Conservation (phyloP, 2,113 vertebrate species). For the Sardina pilchardus region DNA sequence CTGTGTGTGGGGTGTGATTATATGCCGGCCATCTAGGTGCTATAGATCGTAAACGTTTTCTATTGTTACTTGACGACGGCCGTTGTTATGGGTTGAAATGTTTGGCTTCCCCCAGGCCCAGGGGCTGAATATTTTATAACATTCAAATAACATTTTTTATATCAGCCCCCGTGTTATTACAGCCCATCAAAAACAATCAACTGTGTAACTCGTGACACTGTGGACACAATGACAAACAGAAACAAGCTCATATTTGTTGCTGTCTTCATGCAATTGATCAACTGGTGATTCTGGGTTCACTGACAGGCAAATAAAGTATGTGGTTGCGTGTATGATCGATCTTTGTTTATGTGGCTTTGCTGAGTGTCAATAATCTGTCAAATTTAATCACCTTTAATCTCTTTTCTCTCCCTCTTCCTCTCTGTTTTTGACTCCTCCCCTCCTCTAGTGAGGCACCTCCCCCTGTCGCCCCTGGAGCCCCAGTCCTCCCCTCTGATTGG, state of each 20-base stretch:
- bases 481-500: conserved; percentile 78
- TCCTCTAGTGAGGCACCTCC: conserved; percentile 89
- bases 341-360: neutral
- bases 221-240: neutral
- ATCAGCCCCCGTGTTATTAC: neutral
- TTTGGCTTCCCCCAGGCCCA: neutral
- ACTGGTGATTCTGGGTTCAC: neutral
- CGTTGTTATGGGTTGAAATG: neutral
- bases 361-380: neutral
- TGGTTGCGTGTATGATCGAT: neutral
- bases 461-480: conserved; percentile 84
- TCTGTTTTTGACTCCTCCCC: neutral
- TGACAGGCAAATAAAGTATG: neutral
- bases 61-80: neutral
- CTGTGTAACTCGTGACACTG: neutral
- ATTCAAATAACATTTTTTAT: neutral
- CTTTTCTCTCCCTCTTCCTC: neutral
- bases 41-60: neutral
- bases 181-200: neutral
- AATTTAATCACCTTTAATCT: neutral
- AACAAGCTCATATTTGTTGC: neutral
- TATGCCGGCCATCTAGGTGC: too few relatives aligned
- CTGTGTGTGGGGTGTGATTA: too few relatives aligned
- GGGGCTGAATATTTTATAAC: neutral
- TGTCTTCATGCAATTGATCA: neutral